Evolutionary conservation across 2,888 invertebrate species (phyloP).

Genomic region (Stramonita haemastoma): DNA sequence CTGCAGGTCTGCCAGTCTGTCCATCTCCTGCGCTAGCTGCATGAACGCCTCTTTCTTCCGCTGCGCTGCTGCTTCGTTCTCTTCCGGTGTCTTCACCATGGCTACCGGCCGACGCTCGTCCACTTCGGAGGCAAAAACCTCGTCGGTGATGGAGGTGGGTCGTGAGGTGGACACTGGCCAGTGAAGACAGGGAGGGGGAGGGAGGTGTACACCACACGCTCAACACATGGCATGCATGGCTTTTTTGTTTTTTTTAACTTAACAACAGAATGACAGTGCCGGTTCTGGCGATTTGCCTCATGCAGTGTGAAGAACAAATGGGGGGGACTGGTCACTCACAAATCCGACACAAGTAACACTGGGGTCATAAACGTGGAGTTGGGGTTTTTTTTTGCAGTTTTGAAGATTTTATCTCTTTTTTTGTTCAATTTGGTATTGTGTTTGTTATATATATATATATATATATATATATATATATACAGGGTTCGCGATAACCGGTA

Average conservation of each 20-base stretch:
- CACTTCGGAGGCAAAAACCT: slow-evolving; percentile 57
- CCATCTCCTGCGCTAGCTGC: slow-evolving; percentile 67
- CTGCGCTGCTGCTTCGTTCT: slow-evolving; percentile 56
- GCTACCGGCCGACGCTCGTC: slow-evolving; percentile 65
- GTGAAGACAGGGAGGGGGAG: not conserved
- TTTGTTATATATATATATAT: too few species aligned
- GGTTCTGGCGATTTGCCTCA: not conserved
- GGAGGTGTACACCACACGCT: slow-evolving; percentile 18
- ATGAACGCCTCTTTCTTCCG: slow-evolving; percentile 73
- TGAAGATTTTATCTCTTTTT: too few species aligned
- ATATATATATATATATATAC: too few species aligned
- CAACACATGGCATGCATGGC: too few species aligned
- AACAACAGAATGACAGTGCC: not conserved
- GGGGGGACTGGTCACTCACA: too few species aligned
- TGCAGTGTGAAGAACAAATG: not conserved
- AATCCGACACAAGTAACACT: too few species aligned
- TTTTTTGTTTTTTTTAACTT: too few species aligned
- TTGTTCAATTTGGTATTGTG: too few species aligned
- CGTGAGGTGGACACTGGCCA: slow-evolving; percentile 44
- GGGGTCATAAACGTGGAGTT: too few species aligned
- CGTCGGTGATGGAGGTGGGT: slow-evolving; percentile 48
- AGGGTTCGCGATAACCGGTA: too few species aligned
- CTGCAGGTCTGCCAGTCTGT: slow-evolving; percentile 53
- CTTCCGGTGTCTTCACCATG: slow-evolving; percentile 46
- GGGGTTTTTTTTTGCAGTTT: too few species aligned